phyloP scores from a whole-genome alignment of 2,888 invertebrate species.

The Caenorhabditis wallacei region DNA sequence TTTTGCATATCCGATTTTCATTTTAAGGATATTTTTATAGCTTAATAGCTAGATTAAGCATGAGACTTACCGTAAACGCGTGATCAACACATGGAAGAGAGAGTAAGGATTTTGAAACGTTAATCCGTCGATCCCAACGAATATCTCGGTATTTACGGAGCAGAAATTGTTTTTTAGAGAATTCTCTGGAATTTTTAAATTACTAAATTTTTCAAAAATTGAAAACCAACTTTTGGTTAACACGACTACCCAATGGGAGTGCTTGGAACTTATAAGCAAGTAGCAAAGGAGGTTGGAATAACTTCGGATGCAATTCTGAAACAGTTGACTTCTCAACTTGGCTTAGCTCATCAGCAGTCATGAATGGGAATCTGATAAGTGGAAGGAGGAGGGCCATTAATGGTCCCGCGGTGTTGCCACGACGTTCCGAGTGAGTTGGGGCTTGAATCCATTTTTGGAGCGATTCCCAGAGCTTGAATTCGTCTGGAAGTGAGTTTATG shows the following conservation, averaged over 20 bases:
- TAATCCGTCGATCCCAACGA: constrained; percentile 84
- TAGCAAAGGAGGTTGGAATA: constrained; percentile 84
- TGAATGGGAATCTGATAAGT: constrained; percentile 90
- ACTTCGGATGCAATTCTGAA: constrained; percentile 80
- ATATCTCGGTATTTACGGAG: constrained; percentile 84
- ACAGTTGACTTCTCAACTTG: constrained; percentile 90
- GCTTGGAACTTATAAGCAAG: constrained; percentile 85
- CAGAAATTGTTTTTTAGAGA: constrained; percentile 83
- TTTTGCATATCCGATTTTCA: too few relatives aligned
- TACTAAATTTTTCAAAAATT: background rate
- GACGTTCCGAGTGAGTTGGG: constrained; percentile 82
- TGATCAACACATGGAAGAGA: constrained; percentile 70
- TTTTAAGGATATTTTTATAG: too few relatives aligned
- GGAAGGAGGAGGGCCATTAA: constrained; percentile 77
- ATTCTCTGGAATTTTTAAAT: constrained; percentile 75
- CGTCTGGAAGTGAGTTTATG: constrained; percentile 80
- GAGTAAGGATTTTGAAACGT: constrained; percentile 67
- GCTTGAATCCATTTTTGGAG: constrained; percentile 83
- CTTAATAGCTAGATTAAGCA: too few relatives aligned
- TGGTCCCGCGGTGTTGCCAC: constrained; percentile 76
- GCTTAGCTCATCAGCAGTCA: constrained; percentile 92
- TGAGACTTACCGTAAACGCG: constrained; percentile 64
- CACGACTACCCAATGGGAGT: constrained; percentile 83
- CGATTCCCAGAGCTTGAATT: constrained; percentile 84
- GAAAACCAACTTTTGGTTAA: constrained; percentile 71